These are phyloP conservation scores for Coptodon bakossiorum DNA, from an alignment of 2,113 vertebrate species.

Conservation along the genomic window DNA sequence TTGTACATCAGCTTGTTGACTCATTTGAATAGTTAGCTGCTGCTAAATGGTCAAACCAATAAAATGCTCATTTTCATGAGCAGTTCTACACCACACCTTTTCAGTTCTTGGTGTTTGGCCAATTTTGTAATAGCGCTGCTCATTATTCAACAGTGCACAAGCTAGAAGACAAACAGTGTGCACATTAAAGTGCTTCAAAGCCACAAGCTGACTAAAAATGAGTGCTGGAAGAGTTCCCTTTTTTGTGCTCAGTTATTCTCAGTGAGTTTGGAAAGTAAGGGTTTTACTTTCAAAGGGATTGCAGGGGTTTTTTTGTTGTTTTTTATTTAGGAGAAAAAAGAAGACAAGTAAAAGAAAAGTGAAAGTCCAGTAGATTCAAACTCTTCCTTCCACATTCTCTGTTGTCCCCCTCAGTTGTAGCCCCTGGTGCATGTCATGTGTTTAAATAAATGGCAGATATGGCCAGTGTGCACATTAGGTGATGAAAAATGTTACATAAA, in stretches of 20 bases:
- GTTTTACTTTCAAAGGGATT: background rate
- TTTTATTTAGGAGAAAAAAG: background rate
- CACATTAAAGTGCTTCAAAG: background rate
- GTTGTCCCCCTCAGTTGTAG: background rate
- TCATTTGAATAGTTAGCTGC: background rate
- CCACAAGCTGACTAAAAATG: background rate
- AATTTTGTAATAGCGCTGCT: background rate
- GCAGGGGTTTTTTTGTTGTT: background rate
- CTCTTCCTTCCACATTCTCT: background rate
- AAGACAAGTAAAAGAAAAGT: background rate
- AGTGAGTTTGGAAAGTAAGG: background rate
- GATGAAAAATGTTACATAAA: background rate
- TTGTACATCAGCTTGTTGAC: background rate
- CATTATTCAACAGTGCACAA: background rate
- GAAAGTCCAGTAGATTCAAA: background rate
- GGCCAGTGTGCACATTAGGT: background rate
- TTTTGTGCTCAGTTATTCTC: conserved; percentile 20
- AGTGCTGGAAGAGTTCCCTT: background rate
- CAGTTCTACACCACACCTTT: background rate
- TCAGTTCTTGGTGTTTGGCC: background rate
- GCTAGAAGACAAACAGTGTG: background rate
- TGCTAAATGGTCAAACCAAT: background rate
- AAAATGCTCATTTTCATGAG: background rate
- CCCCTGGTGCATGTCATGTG: background rate
- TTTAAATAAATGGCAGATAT: background rate